Evolutionary conservation across 2,113 vertebrate genomes (phyloP).

Genomic region (Trachemys scripta): DNA sequence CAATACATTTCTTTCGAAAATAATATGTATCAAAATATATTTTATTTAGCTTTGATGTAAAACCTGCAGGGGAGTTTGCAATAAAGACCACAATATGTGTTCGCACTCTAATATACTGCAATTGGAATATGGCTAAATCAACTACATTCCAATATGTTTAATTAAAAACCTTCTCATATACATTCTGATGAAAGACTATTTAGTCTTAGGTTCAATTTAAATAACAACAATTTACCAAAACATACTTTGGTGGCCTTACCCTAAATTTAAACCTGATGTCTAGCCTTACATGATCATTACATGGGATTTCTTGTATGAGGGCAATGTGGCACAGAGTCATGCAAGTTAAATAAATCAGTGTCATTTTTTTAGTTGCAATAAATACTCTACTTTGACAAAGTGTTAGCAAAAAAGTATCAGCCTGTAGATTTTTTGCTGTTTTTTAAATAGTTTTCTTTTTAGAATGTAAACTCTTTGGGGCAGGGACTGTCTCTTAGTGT

Average conservation of each 20-base stretch:
- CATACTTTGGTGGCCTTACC: slow-evolving; percentile 1
- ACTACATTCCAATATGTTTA: slow-evolving; percentile 61
- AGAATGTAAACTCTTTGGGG: background rate
- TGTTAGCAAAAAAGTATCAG: background rate
- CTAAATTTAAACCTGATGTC: slow-evolving; percentile 28
- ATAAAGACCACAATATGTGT: slow-evolving; percentile 23
- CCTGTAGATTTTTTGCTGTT: background rate
- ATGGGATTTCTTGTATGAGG: background rate
- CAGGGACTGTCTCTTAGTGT: background rate
- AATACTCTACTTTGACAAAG: background rate
- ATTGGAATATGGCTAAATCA: slow-evolving; percentile 57
- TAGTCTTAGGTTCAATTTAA: slow-evolving; percentile 39
- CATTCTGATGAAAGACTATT: slow-evolving; percentile 48
- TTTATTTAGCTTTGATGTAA: slow-evolving; percentile 65
- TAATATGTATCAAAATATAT: slow-evolving; percentile 52
- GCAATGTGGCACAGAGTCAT: background rate
- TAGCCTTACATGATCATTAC: slow-evolving; percentile 30
- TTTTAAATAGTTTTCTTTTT: background rate
- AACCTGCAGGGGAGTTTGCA: slow-evolving; percentile 45
- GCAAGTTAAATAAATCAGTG: slow-evolving; percentile 26
- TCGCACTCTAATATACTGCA: slow-evolving; percentile 27
- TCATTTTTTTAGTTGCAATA: background rate
- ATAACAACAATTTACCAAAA: slow-evolving; percentile 52
- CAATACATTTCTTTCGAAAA: slow-evolving; percentile 67
- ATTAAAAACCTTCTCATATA: slow-evolving; percentile 67